Percentiles rank a stretch among this genome's conserved stretches.
phyloP scores from a whole-genome alignment of 2,797 vertebrate genomes.

The Enteromius afrohamiltoni region DNA sequence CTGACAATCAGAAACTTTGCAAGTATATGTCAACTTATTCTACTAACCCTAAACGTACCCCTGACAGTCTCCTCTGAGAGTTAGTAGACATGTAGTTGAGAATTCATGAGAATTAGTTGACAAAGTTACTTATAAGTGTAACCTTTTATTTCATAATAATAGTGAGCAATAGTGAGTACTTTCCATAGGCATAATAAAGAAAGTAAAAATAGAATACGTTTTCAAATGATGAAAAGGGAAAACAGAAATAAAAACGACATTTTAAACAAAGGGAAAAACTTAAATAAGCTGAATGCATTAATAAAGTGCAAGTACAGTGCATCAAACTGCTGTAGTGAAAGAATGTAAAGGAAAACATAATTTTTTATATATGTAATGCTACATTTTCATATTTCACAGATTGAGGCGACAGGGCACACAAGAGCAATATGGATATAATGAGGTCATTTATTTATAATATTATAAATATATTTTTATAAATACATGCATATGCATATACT shows the following conservation, averaged over 20 bases:
- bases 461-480: background rate
- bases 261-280: background rate
- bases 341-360: background rate
- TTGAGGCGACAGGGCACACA: conserved; percentile 72
- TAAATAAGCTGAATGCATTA: background rate
- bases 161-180: too few species aligned
- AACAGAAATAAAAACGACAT: background rate
- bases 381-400: conserved; percentile 66
- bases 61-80: too few species aligned
- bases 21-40: too few species aligned
- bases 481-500: background rate
- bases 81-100: too few species aligned
- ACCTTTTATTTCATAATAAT: too few species aligned
- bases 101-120: too few species aligned
- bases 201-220: background rate
- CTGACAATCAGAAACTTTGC: too few species aligned
- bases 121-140: too few species aligned
- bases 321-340: background rate
- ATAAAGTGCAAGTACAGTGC: background rate
- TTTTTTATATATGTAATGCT: background rate
- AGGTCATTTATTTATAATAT: conserved; percentile 68
- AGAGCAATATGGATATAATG: conserved; percentile 80
- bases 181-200: background rate
- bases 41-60: too few species aligned
- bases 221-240: background rate